phyloP scores from a whole-genome alignment of 1,140 invertebrate genomes.

The Drosophila dunni region DNA sequence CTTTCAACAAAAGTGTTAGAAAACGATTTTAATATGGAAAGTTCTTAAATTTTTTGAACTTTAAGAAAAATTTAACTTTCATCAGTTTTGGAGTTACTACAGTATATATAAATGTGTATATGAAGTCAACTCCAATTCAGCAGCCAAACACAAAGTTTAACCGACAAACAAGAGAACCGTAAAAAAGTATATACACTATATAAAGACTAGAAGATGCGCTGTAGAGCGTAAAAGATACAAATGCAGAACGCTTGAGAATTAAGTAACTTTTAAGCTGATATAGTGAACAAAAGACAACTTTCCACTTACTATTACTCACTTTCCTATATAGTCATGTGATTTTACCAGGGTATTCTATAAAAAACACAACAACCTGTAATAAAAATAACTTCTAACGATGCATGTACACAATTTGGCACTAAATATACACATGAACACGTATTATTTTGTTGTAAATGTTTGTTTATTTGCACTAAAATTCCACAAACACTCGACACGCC shows the following conservation, averaged over 20 bases:
- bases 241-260: too few species aligned
- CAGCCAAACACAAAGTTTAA: constrained; percentile 8
- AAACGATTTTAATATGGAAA: not conserved
- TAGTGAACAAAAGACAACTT: too few species aligned
- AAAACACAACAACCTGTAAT: too few species aligned
- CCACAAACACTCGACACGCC: constrained; percentile 3
- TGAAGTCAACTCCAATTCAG: not conserved
- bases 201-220: not conserved
- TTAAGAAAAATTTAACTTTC: too few species aligned
- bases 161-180: constrained; percentile 2
- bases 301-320: too few species aligned
- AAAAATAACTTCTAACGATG: not conserved
- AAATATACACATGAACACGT: constrained; percentile 4
- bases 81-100: too few species aligned
- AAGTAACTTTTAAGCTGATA: too few species aligned
- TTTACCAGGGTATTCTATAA: too few species aligned
- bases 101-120: constrained; percentile 3
- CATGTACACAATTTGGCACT: constrained; percentile 4
- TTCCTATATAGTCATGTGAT: too few species aligned
- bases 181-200: not conserved
- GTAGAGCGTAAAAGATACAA: not conserved
- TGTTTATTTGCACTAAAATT: constrained; percentile 43
- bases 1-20: not conserved
- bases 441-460: constrained; percentile 37
- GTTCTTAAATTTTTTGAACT: too few species aligned